Conservation (phyloP, 2,113 vertebrate genomes). For the Echinops telfairi region DNA sequence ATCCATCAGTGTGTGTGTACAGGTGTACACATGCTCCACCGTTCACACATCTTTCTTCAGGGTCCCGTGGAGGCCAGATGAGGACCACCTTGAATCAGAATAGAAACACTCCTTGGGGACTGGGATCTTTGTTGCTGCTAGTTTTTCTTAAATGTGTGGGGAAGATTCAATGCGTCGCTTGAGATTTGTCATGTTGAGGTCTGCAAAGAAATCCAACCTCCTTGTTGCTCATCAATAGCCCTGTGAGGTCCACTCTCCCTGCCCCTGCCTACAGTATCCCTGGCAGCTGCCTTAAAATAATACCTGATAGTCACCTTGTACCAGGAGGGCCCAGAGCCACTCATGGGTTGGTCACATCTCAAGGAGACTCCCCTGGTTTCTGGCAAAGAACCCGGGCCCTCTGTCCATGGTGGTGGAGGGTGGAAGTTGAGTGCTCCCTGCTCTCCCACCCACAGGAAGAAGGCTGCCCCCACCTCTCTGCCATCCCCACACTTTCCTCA, state of each 20-base stretch:
- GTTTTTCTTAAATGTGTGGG: neutral
- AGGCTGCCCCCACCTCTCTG: too few relatives aligned
- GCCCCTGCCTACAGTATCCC: neutral
- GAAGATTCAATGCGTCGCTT: neutral
- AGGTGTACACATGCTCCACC: neutral
- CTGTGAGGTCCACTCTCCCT: neutral
- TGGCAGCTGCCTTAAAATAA: neutral
- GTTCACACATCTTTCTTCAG: neutral
- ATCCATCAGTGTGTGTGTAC: neutral
- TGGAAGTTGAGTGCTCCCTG: too few relatives aligned
- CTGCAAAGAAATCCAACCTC: neutral
- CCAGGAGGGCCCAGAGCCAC: neutral
- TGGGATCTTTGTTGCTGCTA: neutral
- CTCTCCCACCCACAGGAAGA: neutral
- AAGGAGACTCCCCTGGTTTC: neutral
- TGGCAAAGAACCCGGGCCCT: neutral
- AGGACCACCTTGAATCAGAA: too few relatives aligned
- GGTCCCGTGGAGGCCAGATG: neutral
- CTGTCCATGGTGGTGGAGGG: too few relatives aligned
- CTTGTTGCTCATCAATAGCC: neutral
- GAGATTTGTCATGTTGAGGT: neutral
- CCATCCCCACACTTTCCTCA: neutral
- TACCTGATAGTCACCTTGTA: neutral
- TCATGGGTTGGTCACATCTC: neutral
- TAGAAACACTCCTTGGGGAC: neutral